Conservation (phyloP, 2,113 vertebrate species). For the Gymnarchus niloticus region DNA sequence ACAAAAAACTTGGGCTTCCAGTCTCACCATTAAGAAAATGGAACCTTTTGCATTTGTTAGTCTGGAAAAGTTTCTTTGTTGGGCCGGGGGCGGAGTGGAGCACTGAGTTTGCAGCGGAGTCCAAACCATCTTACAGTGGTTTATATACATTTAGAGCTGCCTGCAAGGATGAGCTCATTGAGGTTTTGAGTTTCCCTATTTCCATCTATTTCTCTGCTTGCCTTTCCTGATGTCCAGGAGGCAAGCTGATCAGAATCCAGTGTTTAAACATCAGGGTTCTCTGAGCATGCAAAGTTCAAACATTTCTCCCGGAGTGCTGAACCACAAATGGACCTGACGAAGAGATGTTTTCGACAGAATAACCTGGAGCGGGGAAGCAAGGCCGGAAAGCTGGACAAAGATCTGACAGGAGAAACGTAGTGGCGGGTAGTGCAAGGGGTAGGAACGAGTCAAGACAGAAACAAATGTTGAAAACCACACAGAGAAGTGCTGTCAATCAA, state of each 20-base stretch:
- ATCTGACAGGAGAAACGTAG: neutral
- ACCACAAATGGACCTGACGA: neutral
- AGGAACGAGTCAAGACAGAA: neutral
- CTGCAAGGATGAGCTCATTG: conserved; percentile 4
- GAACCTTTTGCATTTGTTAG: conserved; percentile 1
- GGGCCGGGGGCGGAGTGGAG: neutral
- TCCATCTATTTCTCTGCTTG: neutral
- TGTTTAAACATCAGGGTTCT: neutral
- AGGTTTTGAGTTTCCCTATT: neutral
- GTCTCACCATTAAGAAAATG: neutral
- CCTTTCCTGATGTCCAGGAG: neutral
- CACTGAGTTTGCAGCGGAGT: neutral
- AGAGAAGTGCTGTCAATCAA: neutral
- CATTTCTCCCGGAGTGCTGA: neutral
- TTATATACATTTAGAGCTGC: conserved; percentile 20
- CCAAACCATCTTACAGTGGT: conserved; percentile 4
- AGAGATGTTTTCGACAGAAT: neutral
- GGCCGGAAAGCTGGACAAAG: neutral
- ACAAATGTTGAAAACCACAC: too few species aligned
- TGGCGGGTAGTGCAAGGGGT: neutral
- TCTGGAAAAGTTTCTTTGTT: neutral
- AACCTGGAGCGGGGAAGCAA: neutral
- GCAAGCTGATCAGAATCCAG: neutral
- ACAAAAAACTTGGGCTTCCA: neutral
- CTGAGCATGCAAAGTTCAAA: neutral